Percentiles rank a stretch among this genome's conserved stretches.
Conservation (phyloP, 2,113 vertebrate species). For the Geococcyx californianus region DNA sequence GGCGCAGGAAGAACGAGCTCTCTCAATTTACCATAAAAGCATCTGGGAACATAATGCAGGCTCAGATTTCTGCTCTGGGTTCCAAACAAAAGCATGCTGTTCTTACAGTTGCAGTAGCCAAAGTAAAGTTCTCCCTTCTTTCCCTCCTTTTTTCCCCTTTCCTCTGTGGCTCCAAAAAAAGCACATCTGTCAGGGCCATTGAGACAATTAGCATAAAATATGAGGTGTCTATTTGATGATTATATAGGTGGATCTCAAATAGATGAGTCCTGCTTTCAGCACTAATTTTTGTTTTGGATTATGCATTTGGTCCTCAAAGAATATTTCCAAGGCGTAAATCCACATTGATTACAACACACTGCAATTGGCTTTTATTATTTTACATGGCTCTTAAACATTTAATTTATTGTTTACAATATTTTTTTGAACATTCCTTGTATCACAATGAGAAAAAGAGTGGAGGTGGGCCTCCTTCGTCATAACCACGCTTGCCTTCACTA, state of each 20-base stretch:
- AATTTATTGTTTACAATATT: not conserved
- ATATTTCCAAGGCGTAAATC: not conserved
- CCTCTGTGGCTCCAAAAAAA: not conserved
- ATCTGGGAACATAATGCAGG: not conserved
- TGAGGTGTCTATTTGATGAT: not conserved
- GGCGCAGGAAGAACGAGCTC: not conserved
- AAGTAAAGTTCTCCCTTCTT: not conserved
- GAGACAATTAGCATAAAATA: constrained; percentile 18
- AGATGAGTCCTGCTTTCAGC: constrained; percentile 20
- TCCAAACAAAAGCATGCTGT: not conserved
- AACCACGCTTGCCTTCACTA: not conserved
- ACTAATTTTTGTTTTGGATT: constrained; percentile 8
- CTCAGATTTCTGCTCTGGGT: not conserved
- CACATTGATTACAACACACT: not conserved
- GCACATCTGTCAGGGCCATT: constrained; percentile 44
- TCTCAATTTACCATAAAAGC: not conserved
- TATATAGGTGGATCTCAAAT: not conserved
- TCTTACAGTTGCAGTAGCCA: not conserved
- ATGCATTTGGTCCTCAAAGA: not conserved
- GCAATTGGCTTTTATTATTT: constrained; percentile 11
- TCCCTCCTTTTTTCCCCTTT: not conserved
- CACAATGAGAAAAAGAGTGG: not conserved
- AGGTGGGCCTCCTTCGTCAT: not conserved
- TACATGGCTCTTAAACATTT: not conserved
- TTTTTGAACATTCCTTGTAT: not conserved